Conservation (phyloP, 23 tunicate genomes). For the Trididemnum clinides region DNA sequence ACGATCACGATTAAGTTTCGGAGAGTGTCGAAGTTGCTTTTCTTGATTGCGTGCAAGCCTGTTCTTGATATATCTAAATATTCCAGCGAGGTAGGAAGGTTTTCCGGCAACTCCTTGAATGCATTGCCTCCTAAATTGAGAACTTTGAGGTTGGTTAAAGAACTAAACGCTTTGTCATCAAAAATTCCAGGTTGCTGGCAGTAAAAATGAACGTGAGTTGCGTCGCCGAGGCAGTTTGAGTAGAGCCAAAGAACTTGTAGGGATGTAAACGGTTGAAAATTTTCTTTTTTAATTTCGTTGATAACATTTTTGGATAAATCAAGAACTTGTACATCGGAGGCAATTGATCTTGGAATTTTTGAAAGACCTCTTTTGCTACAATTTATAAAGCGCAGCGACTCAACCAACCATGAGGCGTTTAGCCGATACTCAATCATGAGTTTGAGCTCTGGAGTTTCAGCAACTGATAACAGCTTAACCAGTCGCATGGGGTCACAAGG, state of each 20-base stretch:
- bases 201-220: neutral
- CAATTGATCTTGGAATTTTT: neutral
- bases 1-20: neutral
- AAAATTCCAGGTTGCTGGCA: neutral
- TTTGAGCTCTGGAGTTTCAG: too few relatives aligned
- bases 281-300: neutral
- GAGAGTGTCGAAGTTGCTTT: too few relatives aligned
- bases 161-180: neutral
- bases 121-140: neutral
- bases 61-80: neutral
- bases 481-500: neutral
- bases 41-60: too few relatives aligned
- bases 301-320: neutral
- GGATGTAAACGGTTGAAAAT: neutral
- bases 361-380: neutral
- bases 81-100: neutral
- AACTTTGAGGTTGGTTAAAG: neutral
- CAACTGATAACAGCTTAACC: too few relatives aligned
- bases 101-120: neutral
- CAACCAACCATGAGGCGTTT: too few relatives aligned
- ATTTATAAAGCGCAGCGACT: too few relatives aligned
- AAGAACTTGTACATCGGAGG: neutral
- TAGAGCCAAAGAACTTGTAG: neutral
- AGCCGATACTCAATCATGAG: too few relatives aligned
- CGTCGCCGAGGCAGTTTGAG: neutral